These are phyloP conservation scores for Brachynemurus nebulosus DNA, from an alignment of 2,888 invertebrate species.

Conservation along the genomic window DNA sequence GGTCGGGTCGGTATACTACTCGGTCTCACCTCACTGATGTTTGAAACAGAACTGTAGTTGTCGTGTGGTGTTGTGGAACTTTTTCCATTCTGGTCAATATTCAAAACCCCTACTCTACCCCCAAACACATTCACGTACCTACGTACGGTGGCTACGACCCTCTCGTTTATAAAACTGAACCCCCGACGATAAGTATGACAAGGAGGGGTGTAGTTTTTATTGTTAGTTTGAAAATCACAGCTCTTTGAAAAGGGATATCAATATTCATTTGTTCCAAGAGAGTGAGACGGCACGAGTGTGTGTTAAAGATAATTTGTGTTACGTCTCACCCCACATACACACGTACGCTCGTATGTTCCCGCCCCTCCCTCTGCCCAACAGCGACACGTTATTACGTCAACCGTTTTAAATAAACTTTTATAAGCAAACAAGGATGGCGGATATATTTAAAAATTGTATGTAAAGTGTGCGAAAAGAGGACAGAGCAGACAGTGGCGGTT, in stretches of 20 bases:
- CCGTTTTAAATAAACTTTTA: constrained; percentile 9
- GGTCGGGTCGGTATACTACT: too few relatives aligned
- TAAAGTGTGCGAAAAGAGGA: constrained; percentile 3
- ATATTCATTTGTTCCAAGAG: too few relatives aligned
- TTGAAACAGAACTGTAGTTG: not conserved
- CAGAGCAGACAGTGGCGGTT: too few relatives aligned
- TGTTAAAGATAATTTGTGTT: too few relatives aligned
- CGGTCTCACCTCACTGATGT: too few relatives aligned
- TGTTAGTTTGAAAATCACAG: constrained; percentile 25
- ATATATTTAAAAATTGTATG: constrained; percentile 2
- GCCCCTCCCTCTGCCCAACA: too few relatives aligned
- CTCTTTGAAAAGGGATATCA: constrained; percentile 14
- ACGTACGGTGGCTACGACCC: not conserved
- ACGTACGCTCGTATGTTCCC: not conserved
- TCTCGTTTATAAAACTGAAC: constrained; percentile 6
- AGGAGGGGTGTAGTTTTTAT: constrained; percentile 35
- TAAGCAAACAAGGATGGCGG: constrained; percentile 8
- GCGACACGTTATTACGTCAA: too few relatives aligned
- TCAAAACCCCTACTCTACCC: constrained; percentile 26
- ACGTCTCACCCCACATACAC: too few relatives aligned
- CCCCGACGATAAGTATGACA: constrained; percentile 20
- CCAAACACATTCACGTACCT: not conserved
- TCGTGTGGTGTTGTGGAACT: not conserved
- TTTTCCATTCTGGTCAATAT: constrained; percentile 23
- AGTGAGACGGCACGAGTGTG: too few relatives aligned